Conservation (phyloP, 2,888 invertebrate genomes). For the Perizoma affinitatum region DNA sequence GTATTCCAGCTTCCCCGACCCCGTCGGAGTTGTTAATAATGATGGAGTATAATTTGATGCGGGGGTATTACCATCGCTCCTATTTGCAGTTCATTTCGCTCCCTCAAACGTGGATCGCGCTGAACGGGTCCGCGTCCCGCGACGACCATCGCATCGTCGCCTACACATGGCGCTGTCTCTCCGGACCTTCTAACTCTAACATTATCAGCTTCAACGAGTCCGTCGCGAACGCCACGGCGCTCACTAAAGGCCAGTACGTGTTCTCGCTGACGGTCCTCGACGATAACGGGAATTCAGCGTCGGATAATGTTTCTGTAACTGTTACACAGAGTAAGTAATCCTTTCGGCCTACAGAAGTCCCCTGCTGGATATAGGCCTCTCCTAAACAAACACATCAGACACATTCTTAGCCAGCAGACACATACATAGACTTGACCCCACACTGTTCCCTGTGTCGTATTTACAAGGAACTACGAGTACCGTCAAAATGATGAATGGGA, state of each 20-base stretch:
- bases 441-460: too few relatives aligned
- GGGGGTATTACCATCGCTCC: constrained; percentile 16
- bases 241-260: constrained; percentile 93
- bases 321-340: constrained; percentile 92
- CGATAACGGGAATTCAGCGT: constrained; percentile 92
- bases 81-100: constrained; percentile 88
- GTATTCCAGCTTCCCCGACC: too few relatives aligned
- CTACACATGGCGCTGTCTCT: constrained; percentile 93
- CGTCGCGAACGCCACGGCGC: constrained; percentile 89
- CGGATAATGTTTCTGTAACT: constrained; percentile 88
- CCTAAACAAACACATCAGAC: too few relatives aligned
- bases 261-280: constrained; percentile 93
- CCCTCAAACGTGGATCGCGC: constrained; percentile 90
- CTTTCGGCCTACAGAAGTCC: neutral
- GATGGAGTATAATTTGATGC: neutral
- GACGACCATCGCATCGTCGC: constrained; percentile 93
- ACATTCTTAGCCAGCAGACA: too few relatives aligned
- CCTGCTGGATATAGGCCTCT: too few relatives aligned
- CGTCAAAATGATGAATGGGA: too few relatives aligned
- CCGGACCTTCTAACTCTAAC: constrained; percentile 86
- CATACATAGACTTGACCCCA: too few relatives aligned
- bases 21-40: too few relatives aligned
- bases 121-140: constrained; percentile 92
- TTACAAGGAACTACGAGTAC: too few relatives aligned
- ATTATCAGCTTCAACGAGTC: constrained; percentile 84